A percentile compares a stretch with the other conserved stretches of the same genome.
phyloP scores from a whole-genome alignment of 1,140 invertebrate genomes.

The Pachypsylla venusta region DNA sequence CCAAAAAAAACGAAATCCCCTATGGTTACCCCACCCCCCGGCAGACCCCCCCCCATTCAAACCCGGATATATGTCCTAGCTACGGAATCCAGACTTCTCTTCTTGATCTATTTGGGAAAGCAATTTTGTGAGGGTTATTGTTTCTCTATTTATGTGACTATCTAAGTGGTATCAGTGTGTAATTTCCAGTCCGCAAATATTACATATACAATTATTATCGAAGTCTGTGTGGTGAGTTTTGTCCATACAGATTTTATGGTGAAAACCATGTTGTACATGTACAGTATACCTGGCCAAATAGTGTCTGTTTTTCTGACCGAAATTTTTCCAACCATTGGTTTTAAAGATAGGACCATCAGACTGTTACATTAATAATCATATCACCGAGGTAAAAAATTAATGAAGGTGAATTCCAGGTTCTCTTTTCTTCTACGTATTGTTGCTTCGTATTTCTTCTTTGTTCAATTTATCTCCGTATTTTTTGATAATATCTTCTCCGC shows the following conservation, averaged over 20 bases:
- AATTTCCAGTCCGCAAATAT: background rate
- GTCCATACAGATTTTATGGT: background rate
- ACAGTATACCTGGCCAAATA: background rate
- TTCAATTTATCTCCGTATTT: background rate
- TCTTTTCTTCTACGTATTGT: background rate
- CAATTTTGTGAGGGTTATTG: background rate
- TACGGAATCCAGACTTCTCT: too few species aligned
- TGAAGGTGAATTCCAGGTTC: background rate
- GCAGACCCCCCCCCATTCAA: too few species aligned
- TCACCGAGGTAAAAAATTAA: too few species aligned
- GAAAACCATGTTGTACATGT: constrained; percentile 1
- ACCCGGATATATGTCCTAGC: too few species aligned
- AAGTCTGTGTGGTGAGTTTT: background rate
- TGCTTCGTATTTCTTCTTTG: background rate
- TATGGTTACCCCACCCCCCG: too few species aligned
- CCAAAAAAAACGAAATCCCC: too few species aligned
- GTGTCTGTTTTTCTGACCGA: background rate
- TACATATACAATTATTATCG: background rate
- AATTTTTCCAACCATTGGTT: background rate
- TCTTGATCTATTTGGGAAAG: too few species aligned
- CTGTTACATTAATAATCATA: too few species aligned
- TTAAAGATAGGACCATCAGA: background rate
- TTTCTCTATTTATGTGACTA: background rate
- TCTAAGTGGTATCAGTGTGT: background rate
- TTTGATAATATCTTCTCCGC: background rate